Evolutionary conservation across 2,888 invertebrate genomes (phyloP).

Genomic region (Micropterix aruncella): DNA sequence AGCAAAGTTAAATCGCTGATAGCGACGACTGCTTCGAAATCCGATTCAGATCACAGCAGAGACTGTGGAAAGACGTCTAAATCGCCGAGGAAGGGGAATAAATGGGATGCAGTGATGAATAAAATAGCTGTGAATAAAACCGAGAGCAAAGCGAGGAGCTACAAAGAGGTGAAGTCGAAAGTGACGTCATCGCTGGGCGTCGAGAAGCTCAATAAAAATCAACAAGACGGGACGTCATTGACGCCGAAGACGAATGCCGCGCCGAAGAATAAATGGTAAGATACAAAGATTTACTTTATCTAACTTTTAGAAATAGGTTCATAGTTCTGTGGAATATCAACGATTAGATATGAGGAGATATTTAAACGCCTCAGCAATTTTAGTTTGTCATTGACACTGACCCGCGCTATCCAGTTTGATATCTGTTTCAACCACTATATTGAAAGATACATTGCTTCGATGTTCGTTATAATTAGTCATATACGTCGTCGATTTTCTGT

Average conservation of each 20-base stretch:
- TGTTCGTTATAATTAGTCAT: too few relatives aligned
- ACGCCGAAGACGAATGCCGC: slow-evolving; percentile 10
- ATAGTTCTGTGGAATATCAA: too few relatives aligned
- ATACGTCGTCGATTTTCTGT: too few relatives aligned
- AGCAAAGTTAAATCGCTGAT: slow-evolving; percentile 66
- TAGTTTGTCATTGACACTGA: too few relatives aligned
- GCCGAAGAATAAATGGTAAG: slow-evolving; percentile 33
- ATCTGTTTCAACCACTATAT: too few relatives aligned
- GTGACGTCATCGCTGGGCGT: slow-evolving; percentile 44
- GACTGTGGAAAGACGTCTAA: slow-evolving; percentile 40
- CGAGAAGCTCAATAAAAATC: slow-evolving; percentile 34
- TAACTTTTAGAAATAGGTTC: too few relatives aligned
- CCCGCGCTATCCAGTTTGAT: too few relatives aligned
- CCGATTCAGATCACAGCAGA: slow-evolving; percentile 34
- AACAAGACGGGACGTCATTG: slow-evolving; percentile 12
- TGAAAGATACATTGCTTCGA: too few relatives aligned
- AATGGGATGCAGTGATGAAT: slow-evolving; percentile 77
- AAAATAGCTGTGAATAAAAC: slow-evolving; percentile 60
- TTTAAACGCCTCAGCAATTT: too few relatives aligned
- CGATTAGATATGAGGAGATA: too few relatives aligned
- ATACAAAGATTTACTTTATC: too few relatives aligned
- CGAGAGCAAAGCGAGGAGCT: slow-evolving; percentile 55
- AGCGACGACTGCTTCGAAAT: slow-evolving; percentile 34
- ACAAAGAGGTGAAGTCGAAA: slow-evolving; percentile 81
- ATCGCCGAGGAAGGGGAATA: slow-evolving; percentile 43